Base-by-base conservation (phyloP, 2,797 vertebrate genomes). In the Platyrinchus mystaceus region DNA sequence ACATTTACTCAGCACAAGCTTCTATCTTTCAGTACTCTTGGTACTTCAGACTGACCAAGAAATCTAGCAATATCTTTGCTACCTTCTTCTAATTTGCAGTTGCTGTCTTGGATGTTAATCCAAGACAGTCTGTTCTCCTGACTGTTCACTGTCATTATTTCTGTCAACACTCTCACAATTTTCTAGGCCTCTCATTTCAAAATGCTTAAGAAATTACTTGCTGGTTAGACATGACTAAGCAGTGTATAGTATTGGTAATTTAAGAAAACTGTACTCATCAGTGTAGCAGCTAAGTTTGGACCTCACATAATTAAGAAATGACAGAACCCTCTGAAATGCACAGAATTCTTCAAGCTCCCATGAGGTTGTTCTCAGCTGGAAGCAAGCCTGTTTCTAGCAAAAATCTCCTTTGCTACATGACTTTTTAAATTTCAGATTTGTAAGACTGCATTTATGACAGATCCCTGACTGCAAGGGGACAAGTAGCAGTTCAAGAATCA, bases 391-490 rank as follows among this genome's bases (percentile, higher is more conserved):
- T 75, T 88, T 78, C 73, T 81, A 86, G 53, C 62, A 93, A 84
- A 90, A 94, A 76, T 56, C 47, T 81, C 59, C 67, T 92, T 88
- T 75, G 86, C 43, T 63, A 44, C 50, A 39, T 0, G 3, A 53
- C 74, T 90, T 89, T 88, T 90, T 63, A 64, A 90, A 88, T 86
- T 83, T 76, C 47, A 46, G 39, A 90, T 92, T 79, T 91, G 76
- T 73, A 46, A 50, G 41, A 11, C 69, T 82, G 55, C 79, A 46
- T 91, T 91, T 89, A 34, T 93, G 94, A 50, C 80, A 91, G 55
- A 84, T 76, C 47, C 50, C 47, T 70, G 52, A 53, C 78, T 76
- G 52, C 67, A 73, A 23, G 56, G 73, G 67, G 79, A 70, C 58
- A 76, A 75, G 83, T 63, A 69, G 63, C 70, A 90, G 66, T 53